These are phyloP conservation scores for Cardinalis cardinalis DNA, from an alignment of 2,113 vertebrate species.

Conservation along the genomic window DNA sequence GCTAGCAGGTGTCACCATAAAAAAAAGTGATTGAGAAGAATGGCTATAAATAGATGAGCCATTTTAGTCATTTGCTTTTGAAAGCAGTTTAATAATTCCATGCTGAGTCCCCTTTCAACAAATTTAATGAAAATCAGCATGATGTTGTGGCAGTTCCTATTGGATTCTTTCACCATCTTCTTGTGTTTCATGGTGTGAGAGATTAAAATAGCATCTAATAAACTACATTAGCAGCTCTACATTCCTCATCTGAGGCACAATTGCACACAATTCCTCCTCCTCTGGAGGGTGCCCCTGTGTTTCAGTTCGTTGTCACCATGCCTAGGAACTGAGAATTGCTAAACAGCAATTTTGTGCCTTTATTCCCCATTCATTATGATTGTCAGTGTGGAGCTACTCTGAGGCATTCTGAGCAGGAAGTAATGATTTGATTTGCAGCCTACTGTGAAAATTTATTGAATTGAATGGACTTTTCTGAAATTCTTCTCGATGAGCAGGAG, in stretches of 20 bases:
- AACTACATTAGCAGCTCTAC: slow-evolving; percentile 54
- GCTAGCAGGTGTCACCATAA: slow-evolving; percentile 35
- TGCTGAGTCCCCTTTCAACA: slow-evolving; percentile 73
- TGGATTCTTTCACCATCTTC: slow-evolving; percentile 64
- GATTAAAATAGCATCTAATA: slow-evolving; percentile 77
- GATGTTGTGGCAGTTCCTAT: slow-evolving; percentile 67
- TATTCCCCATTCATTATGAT: slow-evolving; percentile 39
- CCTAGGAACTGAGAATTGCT: not conserved
- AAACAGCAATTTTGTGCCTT: slow-evolving; percentile 36
- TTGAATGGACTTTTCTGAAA: slow-evolving; percentile 43
- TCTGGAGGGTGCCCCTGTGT: slow-evolving; percentile 59
- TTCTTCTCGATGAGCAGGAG: not conserved
- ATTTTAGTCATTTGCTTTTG: slow-evolving; percentile 68
- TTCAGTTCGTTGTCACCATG: not conserved
- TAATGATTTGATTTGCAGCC: slow-evolving; percentile 59
- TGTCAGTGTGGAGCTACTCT: slow-evolving; percentile 23
- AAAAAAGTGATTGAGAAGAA: slow-evolving; percentile 56
- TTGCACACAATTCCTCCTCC: slow-evolving; percentile 28
- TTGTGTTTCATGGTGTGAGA: slow-evolving; percentile 64
- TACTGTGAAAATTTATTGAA: slow-evolving; percentile 60
- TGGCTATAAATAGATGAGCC: slow-evolving; percentile 70
- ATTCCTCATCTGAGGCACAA: slow-evolving; percentile 39
- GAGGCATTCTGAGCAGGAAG: slow-evolving; percentile 46
- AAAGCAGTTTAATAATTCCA: slow-evolving; percentile 75
- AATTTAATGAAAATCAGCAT: slow-evolving; percentile 81